Percentiles rank a stretch among this genome's conserved stretches.
Conservation (phyloP, 2,113 vertebrate genomes). For the Dipodomys ordii region DNA sequence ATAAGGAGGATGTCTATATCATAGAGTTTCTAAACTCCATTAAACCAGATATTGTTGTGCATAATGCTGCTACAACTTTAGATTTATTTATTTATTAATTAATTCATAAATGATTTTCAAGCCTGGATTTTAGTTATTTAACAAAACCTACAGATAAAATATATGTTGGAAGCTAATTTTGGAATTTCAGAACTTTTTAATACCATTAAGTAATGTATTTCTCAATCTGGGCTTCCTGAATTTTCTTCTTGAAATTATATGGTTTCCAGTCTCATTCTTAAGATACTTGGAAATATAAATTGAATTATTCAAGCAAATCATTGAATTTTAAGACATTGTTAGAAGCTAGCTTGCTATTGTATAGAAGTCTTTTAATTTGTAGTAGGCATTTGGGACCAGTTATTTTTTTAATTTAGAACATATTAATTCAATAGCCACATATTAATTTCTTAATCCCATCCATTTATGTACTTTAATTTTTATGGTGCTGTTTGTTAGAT, state of each 20-base stretch:
- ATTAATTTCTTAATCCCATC: slow-evolving; percentile 65
- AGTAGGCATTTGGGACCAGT: slow-evolving; percentile 15
- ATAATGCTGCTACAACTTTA: background rate
- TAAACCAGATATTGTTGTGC: background rate
- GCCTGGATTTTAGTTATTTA: background rate
- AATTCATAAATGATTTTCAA: background rate
- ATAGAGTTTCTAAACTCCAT: background rate
- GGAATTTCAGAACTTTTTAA: slow-evolving; percentile 16
- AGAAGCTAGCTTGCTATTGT: background rate
- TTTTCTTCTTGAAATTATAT: slow-evolving; percentile 58
- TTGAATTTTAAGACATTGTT: slow-evolving; percentile 59
- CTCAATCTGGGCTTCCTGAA: background rate
- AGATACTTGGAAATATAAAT: slow-evolving; percentile 59
- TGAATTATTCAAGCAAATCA: slow-evolving; percentile 61
- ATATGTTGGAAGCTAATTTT: slow-evolving; percentile 46
- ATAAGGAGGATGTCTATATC: background rate
- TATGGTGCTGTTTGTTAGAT: slow-evolving; percentile 58
- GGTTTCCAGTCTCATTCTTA: slow-evolving; percentile 51
- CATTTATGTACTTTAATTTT: slow-evolving; percentile 60
- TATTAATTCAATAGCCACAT: slow-evolving; percentile 46
- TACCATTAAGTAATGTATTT: slow-evolving; percentile 32
- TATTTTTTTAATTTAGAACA: slow-evolving; percentile 35
- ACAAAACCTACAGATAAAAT: background rate
- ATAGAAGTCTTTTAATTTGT: background rate
- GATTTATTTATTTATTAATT: background rate